These are phyloP conservation scores for Pharmacophagus antenor DNA, from an alignment of 2,888 invertebrate species.

Conservation along the genomic window DNA sequence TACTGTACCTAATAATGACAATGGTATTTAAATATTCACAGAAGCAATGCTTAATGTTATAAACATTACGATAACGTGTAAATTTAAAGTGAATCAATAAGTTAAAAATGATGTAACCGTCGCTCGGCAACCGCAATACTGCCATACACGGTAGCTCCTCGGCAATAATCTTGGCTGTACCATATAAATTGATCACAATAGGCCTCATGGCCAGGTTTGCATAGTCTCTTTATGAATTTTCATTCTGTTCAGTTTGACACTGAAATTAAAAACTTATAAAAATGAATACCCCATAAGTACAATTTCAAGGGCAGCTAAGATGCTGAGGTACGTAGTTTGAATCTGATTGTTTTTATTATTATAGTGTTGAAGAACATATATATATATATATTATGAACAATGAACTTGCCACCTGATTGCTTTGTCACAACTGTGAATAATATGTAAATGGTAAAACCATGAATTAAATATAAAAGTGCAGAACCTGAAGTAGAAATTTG, in stretches of 20 bases:
- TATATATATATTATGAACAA: too few species aligned
- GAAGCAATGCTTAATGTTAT: neutral
- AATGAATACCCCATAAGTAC: neutral
- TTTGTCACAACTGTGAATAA: too few species aligned
- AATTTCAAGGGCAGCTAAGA: neutral
- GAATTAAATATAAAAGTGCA: too few species aligned
- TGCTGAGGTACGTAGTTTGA: neutral
- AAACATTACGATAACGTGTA: neutral
- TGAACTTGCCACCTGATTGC: too few species aligned
- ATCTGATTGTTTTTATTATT: neutral
- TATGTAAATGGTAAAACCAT: too few species aligned
- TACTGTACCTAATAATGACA: neutral
- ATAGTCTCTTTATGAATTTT: neutral
- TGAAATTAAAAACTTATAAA: neutral
- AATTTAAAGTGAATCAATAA: slow-evolving; percentile 9
- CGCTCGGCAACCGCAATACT: slow-evolving; percentile 5
- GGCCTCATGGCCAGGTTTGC: neutral
- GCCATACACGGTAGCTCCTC: neutral
- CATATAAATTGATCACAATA: neutral
- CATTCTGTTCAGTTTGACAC: neutral
- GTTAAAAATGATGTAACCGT: neutral
- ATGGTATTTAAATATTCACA: neutral
- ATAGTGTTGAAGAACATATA: neutral
- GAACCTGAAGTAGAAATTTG: too few species aligned
- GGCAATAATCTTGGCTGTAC: neutral